Evolutionary conservation across 92 coral and sea anemone species (phyloP).

Genomic region (Parazoanthus atlanticus): DNA sequence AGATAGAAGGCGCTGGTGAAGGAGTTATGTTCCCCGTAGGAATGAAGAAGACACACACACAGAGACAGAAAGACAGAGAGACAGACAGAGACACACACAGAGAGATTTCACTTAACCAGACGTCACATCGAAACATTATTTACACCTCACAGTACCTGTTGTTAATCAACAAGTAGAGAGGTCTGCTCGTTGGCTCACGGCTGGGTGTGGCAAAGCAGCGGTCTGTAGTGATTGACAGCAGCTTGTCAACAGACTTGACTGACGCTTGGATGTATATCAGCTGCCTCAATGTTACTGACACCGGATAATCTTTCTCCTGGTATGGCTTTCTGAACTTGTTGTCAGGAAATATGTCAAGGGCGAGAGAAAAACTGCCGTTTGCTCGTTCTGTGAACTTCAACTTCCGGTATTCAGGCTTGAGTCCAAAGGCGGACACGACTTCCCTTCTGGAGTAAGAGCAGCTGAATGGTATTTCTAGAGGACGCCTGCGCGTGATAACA

Average conservation of each 20-base stretch:
- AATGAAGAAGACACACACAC: no score
- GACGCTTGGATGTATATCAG: conserved; percentile 64
- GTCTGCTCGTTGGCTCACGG: conserved; percentile 29
- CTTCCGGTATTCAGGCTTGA: conserved; percentile 48
- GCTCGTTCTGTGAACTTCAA: conserved; percentile 44
- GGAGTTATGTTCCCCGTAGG: no score
- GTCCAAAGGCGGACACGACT: conserved; percentile 53
- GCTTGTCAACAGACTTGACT: conserved; percentile 59
- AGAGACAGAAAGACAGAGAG: no score
- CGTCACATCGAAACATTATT: background rate
- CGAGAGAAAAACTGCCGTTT: conserved; percentile 64
- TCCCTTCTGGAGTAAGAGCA: conserved; percentile 51
- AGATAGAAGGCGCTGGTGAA: no score
- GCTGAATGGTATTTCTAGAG: conserved; percentile 49
- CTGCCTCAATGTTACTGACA: conserved; percentile 58
- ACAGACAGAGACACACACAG: no score
- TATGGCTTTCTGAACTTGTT: conserved; percentile 43
- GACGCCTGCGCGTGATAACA: conserved; percentile 56
- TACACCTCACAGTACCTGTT: conserved; percentile 38
- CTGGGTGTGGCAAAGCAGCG: conserved; percentile 76
- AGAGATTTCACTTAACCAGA: background rate
- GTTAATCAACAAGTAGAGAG: conserved; percentile 36
- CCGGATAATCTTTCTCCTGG: conserved; percentile 57
- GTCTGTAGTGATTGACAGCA: conserved; percentile 61
- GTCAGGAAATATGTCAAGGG: conserved; percentile 59